A percentile compares a stretch with the other conserved stretches of the same genome.
Evolutionary conservation across 1,140 invertebrate genomes (phyloP).

Genomic region (Drosophila yakuba): DNA sequence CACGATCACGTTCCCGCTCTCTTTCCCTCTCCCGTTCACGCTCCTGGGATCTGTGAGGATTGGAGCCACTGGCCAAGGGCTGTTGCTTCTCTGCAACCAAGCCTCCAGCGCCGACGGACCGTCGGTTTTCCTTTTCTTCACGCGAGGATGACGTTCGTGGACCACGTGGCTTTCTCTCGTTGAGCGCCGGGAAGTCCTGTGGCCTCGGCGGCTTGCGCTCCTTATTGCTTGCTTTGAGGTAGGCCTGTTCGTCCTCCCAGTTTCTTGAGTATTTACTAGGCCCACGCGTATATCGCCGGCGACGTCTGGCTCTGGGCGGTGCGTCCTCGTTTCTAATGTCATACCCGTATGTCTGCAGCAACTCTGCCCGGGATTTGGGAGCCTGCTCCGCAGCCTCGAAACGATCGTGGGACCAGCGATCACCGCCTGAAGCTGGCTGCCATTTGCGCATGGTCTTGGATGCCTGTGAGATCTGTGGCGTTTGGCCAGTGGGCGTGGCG

Average conservation of each 20-base stretch:
- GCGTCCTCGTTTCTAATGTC: constrained; percentile 97
- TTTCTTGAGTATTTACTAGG: constrained; percentile 96
- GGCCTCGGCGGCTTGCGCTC: constrained; percentile 75
- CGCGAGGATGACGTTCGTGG: constrained; percentile 48
- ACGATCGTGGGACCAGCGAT: constrained; percentile 95
- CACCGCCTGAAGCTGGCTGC: constrained; percentile 85
- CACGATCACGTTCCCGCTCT: constrained; percentile 42
- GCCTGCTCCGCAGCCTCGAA: constrained; percentile 91
- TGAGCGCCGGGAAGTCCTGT: constrained; percentile 84
- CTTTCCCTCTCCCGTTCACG: constrained; percentile 41
- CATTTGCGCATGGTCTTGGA: constrained; percentile 86
- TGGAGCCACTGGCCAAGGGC: constrained; percentile 3
- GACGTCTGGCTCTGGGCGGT: constrained; percentile 93
- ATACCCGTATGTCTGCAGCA: constrained; percentile 96
- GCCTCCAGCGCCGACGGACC: constrained; percentile 22
- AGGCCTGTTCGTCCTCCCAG: constrained; percentile 96
- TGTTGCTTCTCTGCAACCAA: constrained; percentile 37
- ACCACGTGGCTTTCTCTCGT: constrained; percentile 61
- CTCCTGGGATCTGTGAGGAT: constrained; percentile 42
- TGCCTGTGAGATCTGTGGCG: constrained; percentile 71
- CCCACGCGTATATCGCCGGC: constrained; percentile 94
- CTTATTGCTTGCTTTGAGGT: constrained; percentile 85
- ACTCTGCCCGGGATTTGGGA: constrained; percentile 94
- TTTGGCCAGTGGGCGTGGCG: constrained; percentile 40
- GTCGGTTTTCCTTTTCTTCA: constrained; percentile 81